Evolutionary conservation across 2,888 invertebrate species (phyloP), one percentile per base, ranked within the genome.

Genomic region (Agriopis aurantiaria): DNA sequence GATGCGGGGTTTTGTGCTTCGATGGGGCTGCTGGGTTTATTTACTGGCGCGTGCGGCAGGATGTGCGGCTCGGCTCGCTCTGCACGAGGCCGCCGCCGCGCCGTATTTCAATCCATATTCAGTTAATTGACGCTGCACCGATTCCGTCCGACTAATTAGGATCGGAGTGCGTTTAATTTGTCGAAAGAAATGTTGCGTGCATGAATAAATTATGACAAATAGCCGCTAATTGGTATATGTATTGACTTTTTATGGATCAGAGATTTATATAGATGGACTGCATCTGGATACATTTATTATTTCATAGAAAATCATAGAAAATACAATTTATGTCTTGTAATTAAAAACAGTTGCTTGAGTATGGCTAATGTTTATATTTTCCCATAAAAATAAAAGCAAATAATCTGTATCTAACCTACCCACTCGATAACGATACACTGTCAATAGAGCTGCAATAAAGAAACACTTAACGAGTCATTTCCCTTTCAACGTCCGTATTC

Each of bases 21-120:
- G 80, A 85, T 86, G 85, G 89, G 89, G 91, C 88, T 85, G 86
- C 82, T 76, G 85, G 87, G 85, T 90, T 90, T 91, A 90, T 90
- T 91, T 89, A 86, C 87, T 85, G 84, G 85, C 85, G 84, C 87
- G 88, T 85, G 87, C 81, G 83, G 85, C 90, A 89, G 91, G 91
- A 90, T 90, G 85, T 89, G 82, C 88, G 88, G 85, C 85, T 84
- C 88, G 89, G 89, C 85, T 85, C 80, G 81, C 80, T 80, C 83
- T 80, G 76, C 83, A 82, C 84, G 83, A 85, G 84, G 86, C 33
- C 17, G 83, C 23, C 23, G 23, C 33, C 5, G 33, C 33, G 33
- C 83, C 83, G 87, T 91, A 87, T 88, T 89, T 91, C 91, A 90
- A 86, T 88, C 85, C 79, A 80, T 88, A 84, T 83, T 80, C 77